phyloP scores from a whole-genome alignment of 2,888 invertebrate species.

The Coelopa pilipes region DNA sequence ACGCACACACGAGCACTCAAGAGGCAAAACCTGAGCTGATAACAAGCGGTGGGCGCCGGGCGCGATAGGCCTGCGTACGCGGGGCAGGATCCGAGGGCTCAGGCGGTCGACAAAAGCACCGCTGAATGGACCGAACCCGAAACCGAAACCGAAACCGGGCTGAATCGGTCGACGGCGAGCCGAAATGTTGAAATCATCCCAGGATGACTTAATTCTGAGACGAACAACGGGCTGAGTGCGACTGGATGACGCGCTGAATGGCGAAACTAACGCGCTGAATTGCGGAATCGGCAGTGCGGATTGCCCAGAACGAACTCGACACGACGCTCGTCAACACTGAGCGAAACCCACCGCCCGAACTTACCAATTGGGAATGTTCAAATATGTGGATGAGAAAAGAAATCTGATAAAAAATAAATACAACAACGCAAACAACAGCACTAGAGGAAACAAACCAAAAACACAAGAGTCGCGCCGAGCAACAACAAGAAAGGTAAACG shows the following conservation, averaged over 20 bases:
- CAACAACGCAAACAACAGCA: background rate
- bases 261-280: background rate
- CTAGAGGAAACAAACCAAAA: background rate
- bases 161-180: too few species aligned
- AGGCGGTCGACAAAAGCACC: too few species aligned
- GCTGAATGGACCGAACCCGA: too few species aligned
- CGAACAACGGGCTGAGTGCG: too few species aligned
- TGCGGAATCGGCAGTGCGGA: background rate
- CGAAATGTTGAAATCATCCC: background rate
- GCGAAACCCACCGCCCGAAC: background rate
- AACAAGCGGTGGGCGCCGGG: too few species aligned
- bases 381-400: background rate
- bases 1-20: too few species aligned
- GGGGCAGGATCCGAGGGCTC: too few species aligned
- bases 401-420: background rate
- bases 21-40: too few species aligned
- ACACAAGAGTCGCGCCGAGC: background rate
- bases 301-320: background rate
- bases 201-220: background rate
- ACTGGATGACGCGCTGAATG: slow-evolving; percentile 14
- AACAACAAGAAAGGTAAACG: background rate
- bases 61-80: too few species aligned
- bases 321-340: background rate
- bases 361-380: background rate
- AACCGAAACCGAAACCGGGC: too few species aligned